These are phyloP conservation scores for Eidolon dupreanum DNA, from an alignment of 2,797 vertebrate species.

Conservation along the genomic window DNA sequence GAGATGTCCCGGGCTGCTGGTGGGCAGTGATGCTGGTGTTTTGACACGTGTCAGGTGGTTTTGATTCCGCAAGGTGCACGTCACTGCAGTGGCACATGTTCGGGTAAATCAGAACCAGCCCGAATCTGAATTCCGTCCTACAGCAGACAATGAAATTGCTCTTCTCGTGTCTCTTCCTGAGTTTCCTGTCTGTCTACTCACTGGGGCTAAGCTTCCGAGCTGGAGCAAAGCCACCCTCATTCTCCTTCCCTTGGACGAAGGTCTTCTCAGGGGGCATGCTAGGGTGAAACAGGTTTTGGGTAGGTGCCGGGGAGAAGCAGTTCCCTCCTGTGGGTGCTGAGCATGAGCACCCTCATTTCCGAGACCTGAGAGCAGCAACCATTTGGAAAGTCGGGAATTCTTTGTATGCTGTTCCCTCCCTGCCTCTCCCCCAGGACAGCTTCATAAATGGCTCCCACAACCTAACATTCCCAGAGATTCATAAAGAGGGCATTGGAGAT, in stretches of 20 bases:
- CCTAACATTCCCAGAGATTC: not conserved
- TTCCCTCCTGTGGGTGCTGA: not conserved
- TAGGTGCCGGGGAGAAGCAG: not conserved
- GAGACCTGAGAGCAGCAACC: not conserved
- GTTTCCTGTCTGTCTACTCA: not conserved
- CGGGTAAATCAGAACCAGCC: slow-evolving; percentile 65
- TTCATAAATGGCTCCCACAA: not conserved
- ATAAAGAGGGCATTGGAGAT: not conserved
- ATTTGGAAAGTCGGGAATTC: not conserved
- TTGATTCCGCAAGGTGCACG: slow-evolving; percentile 45
- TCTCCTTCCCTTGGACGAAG: not conserved
- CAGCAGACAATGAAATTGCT: not conserved
- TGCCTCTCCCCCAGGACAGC: not conserved
- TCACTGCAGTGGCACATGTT: slow-evolving; percentile 36
- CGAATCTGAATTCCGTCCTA: not conserved
- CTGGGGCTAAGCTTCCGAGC: not conserved
- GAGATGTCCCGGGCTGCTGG: fast-evolving
- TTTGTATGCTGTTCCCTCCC: not conserved
- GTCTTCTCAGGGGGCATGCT: fast-evolving
- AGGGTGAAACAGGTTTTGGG: not conserved
- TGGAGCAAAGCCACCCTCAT: not conserved
- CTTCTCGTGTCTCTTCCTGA: not conserved
- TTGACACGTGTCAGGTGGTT: slow-evolving; percentile 64
- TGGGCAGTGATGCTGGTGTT: slow-evolving; percentile 41
- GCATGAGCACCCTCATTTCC: not conserved